Evolutionary conservation across 2,888 invertebrate species (phyloP), one percentile per base, ranked within the genome.

Genomic region (Coelopa pilipes): DNA sequence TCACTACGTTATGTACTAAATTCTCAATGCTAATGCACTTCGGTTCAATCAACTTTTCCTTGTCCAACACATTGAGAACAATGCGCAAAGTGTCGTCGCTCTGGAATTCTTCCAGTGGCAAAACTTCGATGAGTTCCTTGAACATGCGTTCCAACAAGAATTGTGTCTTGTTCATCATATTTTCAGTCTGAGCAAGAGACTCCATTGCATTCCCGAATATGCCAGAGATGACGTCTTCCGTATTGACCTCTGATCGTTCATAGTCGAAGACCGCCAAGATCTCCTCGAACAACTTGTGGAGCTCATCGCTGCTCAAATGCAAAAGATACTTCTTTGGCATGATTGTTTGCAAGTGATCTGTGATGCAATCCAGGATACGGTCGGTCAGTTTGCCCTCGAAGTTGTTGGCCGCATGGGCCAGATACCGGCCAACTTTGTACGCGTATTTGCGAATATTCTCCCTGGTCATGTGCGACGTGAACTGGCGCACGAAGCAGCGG

Each of bases 271-370:
- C 82, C 0, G 79, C 78, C 15, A 87, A 77, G 9, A 87, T 81
- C 57, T 87, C 84, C 5, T 81, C 80, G 68, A 87, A 85, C 49
- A 87, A 79, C 70, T 80, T 80, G 12, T 81, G 78, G 65, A 87
- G 74, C 69, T 85, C 84, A 3, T 83, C 80, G 15, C 81, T 79
- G 9, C 81, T 81, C 9, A 87, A 78, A 74, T 82, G 80, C 2
- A 84, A 78, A 2, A 86, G 79, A 74, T 85, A 86, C 66, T 87
- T 86, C 68, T 84, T 84, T 0, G 87, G 86, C 68, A 87, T 79
- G 74, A 86, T 81, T 3, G 77, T 80, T 76, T 83, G 81, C 63
- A 87, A 77, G 49, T 83, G 84, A 34, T 85, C 83, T 1, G 84
- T 81, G 13, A 87, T 79, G 69, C 84, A 85, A 21, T 82, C 83